Evolutionary conservation across 2,797 vertebrate species (phyloP), one percentile per base, ranked within the genome.

Genomic region (Heterohyrax brucei): DNA sequence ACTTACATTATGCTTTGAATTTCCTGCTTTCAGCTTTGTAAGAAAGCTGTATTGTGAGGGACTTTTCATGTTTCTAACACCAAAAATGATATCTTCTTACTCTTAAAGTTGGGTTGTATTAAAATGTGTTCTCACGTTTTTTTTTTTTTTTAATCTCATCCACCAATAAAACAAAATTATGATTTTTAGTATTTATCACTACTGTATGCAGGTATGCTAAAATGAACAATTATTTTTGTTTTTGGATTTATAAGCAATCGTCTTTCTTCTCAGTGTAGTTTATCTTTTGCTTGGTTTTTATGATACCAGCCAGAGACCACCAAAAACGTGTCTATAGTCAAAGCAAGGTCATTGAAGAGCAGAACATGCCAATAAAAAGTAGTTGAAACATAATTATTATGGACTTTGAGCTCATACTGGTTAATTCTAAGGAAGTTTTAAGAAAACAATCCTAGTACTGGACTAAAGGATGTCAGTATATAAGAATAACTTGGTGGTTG

Each of bases 21-120:
- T 5, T 95, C 72, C 93, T 96, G 10, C 76, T 81, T 62, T 75
- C 78, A 92, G 13, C 9, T 87, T 95, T 94, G n/a, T 85, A 92
- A 30, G 70, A 76, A 82, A 93, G 16, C 68, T 14, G 76, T 26
- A 2, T 80, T 30, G 19, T 53, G 76, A 33, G 50, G 21, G 3
- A 94, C 28, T 66, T 84, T 0, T 24, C 79, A 94, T 94, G 83
- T 72, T 93, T 96, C 66, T 93, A 12, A 75, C 93, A 72, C 12
- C 1, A 68, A 83, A 94, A 48, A 28, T 2, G 48, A 0, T 66
- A 75, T 70, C 9, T 62, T 92, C 64, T 93, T 90, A 48, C 83
- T 87, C 6, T 61, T 81, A 75, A 59, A 87, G 13, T 75, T 30
- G 7, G 12, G n/a, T 93, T 80, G 44, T 3, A 86, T 92, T 83